These are phyloP conservation scores for Mythimna albipuncta DNA, from an alignment of 2,888 invertebrate genomes.

Conservation along the genomic window DNA sequence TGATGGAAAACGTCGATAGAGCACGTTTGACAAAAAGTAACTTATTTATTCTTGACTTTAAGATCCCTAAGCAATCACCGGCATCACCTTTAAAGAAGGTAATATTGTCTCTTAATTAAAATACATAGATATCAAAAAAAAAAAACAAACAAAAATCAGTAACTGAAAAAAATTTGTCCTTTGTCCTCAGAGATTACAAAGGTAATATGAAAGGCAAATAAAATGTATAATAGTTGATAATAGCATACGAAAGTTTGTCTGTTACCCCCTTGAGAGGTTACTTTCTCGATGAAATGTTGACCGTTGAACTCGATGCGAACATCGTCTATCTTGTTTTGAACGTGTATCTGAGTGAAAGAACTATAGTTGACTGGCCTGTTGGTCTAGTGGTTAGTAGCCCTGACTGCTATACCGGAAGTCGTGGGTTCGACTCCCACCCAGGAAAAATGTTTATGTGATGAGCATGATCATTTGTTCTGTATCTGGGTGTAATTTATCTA, in stretches of 20 bases:
- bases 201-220: slow-evolving; percentile 55
- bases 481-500: too few species aligned
- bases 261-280: slow-evolving; percentile 26
- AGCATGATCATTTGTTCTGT: too few species aligned
- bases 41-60: too few species aligned
- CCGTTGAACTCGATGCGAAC: slow-evolving; percentile 19
- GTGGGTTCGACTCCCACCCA: too few species aligned
- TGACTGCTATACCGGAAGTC: too few species aligned
- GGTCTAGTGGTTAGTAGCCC: too few species aligned
- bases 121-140: background rate
- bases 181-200: slow-evolving; percentile 31
- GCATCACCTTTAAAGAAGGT: background rate
- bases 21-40: too few species aligned
- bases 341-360: slow-evolving; percentile 14
- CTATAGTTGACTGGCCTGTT: too few species aligned
- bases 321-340: slow-evolving; percentile 17
- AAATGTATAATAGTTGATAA: slow-evolving; percentile 45
- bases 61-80: too few species aligned
- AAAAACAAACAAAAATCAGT: slow-evolving; percentile 6
- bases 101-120: slow-evolving; percentile 9
- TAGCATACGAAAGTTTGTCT: slow-evolving; percentile 41
- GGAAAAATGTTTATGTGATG: too few species aligned
- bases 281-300: slow-evolving; percentile 40
- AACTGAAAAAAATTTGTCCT: slow-evolving; percentile 15
- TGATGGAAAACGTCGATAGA: too few species aligned